Evolutionary conservation across 2,797 vertebrate species (phyloP).

Genomic region (Rachycentron canadum): DNA sequence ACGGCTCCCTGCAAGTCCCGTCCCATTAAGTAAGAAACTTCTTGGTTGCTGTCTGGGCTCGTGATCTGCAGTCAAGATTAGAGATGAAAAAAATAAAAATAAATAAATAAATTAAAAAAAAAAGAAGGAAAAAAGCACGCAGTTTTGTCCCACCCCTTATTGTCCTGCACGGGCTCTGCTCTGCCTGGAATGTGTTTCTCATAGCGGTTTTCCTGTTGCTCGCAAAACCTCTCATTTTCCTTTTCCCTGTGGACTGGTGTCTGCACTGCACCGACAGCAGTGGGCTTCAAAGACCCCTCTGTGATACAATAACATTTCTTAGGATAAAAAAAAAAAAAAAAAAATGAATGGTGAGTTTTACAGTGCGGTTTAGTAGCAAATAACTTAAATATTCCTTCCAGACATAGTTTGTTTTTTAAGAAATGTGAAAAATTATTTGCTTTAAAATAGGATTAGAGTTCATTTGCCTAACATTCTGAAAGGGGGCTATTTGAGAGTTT

Average conservation of each 20-base stretch:
- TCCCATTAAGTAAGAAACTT: constrained; percentile 48
- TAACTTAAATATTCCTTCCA: neutral
- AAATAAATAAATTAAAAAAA: too few species aligned
- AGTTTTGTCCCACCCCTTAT: constrained; percentile 86
- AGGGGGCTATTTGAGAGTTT: too few species aligned
- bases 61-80: constrained; percentile 81
- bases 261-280: constrained; percentile 72
- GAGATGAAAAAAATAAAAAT: constrained; percentile 41
- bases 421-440: neutral
- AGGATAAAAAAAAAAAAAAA: too few species aligned
- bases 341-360: too few species aligned
- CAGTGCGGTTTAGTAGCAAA: too few species aligned
- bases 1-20: constrained; percentile 24
- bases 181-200: constrained; percentile 85
- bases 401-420: neutral
- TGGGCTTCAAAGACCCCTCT: constrained; percentile 65
- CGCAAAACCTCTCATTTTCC: constrained; percentile 83
- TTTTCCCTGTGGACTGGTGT: constrained; percentile 72
- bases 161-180: constrained; percentile 79
- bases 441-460: neutral
- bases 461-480: neutral
- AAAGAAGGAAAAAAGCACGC: constrained; percentile 26
- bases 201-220: constrained; percentile 88
- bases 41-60: constrained; percentile 53
- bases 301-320: constrained; percentile 37